Base-by-base conservation (phyloP, 2,797 vertebrate species). In the Eulemur mongoz region DNA sequence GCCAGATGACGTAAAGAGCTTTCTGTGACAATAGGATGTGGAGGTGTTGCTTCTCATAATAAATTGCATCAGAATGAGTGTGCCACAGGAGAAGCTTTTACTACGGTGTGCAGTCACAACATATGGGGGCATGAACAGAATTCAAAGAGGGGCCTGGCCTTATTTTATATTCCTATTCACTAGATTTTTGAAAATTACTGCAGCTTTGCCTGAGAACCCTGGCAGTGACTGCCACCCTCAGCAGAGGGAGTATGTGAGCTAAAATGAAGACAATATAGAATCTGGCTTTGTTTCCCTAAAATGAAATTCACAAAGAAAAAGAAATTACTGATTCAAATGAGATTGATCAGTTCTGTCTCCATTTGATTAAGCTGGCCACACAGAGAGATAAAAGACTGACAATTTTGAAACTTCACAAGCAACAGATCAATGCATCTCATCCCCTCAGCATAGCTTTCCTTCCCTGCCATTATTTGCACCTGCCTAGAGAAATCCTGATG, bases 261-360 rank as follows among this genome's bases (percentile, higher is more conserved):
- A 95, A 72, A 61, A 93, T 40, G 80, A 86, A 97, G 69, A 93
- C 76, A 91, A 89, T 82, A 48, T 5, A 84, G 70, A 91, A 73
- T 57, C 38, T 8, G 78, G 88, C 97, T 97, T 97, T 97, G 93
- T 98, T 97, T 96, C 88, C 75, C 40, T 88, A 94, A 97, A 97
- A 97, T 88, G 96, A 97, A 97, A 97, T 92, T 94, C 81, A 98
- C n/a, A 94, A 96, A 95, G 92, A 91, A 97, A 96, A 94, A 88
- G 40, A 88, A 93, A 96, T 94, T 89, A 89, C 38, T 75, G 92
- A 89, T 93, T 95, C 86, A 63, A 70, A 0, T 92, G 89, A 82
- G 88, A 95, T n/a, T 38, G 91, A 94, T 82, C 79, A 84, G 57
- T 59, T 96, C 84, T 92, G 83, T 82, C 35, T 88, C 80, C 10